Evolutionary conservation across 2,797 vertebrate genomes (phyloP), one percentile per base, ranked within the genome.

Genomic region (Chloroceryle inda): DNA sequence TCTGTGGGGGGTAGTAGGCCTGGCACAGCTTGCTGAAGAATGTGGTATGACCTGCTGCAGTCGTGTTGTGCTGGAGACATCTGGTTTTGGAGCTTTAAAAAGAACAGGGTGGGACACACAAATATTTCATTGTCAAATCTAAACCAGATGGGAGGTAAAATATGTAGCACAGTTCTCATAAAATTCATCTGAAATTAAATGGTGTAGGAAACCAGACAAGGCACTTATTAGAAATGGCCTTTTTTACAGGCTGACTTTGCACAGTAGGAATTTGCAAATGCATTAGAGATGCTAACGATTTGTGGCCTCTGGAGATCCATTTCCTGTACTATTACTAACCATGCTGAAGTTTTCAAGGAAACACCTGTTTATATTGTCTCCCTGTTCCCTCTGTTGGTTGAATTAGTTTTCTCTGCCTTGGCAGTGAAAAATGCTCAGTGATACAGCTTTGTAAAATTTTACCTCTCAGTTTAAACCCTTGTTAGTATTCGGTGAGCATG

Each of bases 111-210:
- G 96, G 96, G 97, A 97, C 97, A 74, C 98, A 99, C 98, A 99
- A 98, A 98, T 97, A 97, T 98, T 98, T 98, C 98, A 98, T 99
- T 99, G 98, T 99, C 97, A 98, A 98, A 98, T 97, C 95, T 97
- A 93, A 96, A 96, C 98, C 98, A 99, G 98, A 98, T 98, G 98
- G 98, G 97, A 98, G 98, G 98, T 98, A 92, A 98, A 98, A 98
- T 98, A 97, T 98, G 97, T 97, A 97, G 97, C 96, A 44, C 94
- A 97, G 97, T 98, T 98, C 98, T 98, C 98, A 98, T 98, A 98
- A 98, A 98, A 98, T 96, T 97, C 89, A 95, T 97, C 97, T 98
- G 98, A 98, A 98, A 98, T 98, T 92, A 97, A 98, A 97, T 92
- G 96, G 96, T 92, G 85, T 96, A 95, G 97, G 97, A 98, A 97